Conservation (phyloP, 2,113 vertebrate genomes). For the Cisticola juncidis region DNA sequence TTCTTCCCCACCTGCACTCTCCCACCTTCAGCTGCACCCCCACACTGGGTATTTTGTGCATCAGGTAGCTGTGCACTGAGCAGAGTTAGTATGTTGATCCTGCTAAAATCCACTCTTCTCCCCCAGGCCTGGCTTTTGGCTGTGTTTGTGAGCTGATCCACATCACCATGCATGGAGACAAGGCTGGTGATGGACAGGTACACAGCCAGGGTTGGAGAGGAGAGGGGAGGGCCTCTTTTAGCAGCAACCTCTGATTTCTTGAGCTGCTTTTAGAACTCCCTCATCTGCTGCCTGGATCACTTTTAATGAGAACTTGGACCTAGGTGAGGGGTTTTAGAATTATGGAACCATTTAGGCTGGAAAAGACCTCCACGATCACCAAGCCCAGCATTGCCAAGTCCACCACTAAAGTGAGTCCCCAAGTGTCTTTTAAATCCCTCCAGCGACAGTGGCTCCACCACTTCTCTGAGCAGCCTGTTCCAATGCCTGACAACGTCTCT, state of each 20-base stretch:
- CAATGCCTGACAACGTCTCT: rapidly evolving
- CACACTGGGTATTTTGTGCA: not conserved
- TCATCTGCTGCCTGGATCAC: not conserved
- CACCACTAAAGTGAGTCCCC: not conserved
- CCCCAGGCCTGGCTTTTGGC: not conserved
- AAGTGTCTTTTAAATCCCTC: not conserved
- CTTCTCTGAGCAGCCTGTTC: not conserved
- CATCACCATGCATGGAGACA: rapidly evolving
- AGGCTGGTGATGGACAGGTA: not conserved
- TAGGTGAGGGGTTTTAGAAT: not conserved
- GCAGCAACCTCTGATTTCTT: not conserved
- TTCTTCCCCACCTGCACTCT: not conserved
- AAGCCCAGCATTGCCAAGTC: not conserved
- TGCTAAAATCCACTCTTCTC: not conserved
- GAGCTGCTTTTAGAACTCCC: not conserved
- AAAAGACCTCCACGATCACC: not conserved
- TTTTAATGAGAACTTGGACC: not conserved
- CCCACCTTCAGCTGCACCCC: not conserved
- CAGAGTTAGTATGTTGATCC: rapidly evolving
- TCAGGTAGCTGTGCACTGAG: not conserved
- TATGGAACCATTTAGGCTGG: not conserved
- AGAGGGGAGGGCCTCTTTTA: not conserved
- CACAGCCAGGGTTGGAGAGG: not conserved
- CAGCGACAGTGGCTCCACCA: not conserved
- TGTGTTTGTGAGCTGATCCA: not conserved